A percentile compares a stretch with the other conserved stretches of the same genome.
phyloP scores from a whole-genome alignment of 2,113 vertebrate species.

The Onychorhynchus coronatus region DNA sequence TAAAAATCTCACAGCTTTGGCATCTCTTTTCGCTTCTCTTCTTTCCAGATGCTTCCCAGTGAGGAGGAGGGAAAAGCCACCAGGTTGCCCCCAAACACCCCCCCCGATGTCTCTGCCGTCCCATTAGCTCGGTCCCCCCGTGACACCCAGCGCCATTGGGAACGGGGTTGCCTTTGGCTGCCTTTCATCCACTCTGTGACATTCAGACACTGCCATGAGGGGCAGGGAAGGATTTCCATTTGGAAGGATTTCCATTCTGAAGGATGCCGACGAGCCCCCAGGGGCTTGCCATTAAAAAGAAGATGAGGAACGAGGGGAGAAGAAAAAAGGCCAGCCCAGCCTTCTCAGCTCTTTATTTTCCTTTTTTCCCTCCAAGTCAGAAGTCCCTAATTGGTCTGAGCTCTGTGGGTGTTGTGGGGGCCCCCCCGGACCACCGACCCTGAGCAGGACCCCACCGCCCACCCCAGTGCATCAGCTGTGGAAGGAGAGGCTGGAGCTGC shows the following conservation, averaged over 20 bases:
- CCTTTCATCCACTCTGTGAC: not conserved
- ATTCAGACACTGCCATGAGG: not conserved
- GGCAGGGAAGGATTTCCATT: slow-evolving; percentile 49
- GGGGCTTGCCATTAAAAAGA: slow-evolving; percentile 37
- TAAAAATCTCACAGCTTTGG: not conserved
- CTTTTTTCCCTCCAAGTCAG: not conserved
- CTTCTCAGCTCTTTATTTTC: not conserved
- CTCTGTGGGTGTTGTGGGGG: not conserved
- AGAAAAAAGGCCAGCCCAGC: not conserved
- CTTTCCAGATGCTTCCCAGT: not conserved
- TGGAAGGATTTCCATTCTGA: slow-evolving; percentile 30
- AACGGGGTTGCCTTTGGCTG: not conserved
- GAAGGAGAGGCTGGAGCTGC: not conserved
- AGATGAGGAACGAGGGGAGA: not conserved
- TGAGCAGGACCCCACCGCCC: not conserved
- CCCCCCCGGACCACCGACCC: not conserved
- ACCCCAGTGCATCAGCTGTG: fast-evolving
- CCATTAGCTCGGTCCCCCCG: not conserved
- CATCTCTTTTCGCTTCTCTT: not conserved
- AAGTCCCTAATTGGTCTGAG: slow-evolving; percentile 38
- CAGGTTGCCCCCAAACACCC: not conserved
- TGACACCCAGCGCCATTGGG: fast-evolving
- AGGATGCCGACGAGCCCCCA: not conserved
- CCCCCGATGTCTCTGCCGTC: not conserved
- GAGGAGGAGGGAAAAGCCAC: not conserved